phyloP scores from a whole-genome alignment of 2,797 vertebrate genomes.

The Lagocephalus sceleratus region DNA sequence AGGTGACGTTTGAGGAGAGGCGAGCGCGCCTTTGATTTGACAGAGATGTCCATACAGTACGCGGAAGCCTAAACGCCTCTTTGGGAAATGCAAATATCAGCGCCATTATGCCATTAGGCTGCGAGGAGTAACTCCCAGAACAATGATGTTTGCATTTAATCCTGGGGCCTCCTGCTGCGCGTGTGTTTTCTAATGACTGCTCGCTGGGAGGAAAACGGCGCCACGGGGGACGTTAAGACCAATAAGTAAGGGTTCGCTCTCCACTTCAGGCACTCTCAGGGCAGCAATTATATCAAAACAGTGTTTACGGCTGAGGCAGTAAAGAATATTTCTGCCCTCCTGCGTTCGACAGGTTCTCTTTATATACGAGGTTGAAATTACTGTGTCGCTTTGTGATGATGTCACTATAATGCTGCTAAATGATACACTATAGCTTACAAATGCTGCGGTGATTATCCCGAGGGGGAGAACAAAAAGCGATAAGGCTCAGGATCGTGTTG shows the following conservation, averaged over 20 bases:
- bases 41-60: background rate
- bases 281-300: conserved; percentile 66
- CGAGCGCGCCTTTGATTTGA: conserved; percentile 15
- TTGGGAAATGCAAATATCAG: conserved; percentile 17
- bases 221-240: conserved; percentile 41
- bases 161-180: conserved; percentile 46
- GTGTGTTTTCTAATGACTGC: conserved; percentile 48
- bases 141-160: conserved; percentile 55
- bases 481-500: conserved; percentile 16
- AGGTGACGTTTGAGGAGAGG: conserved; percentile 1
- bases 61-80: background rate
- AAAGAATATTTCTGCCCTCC: conserved; percentile 45
- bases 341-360: conserved; percentile 47
- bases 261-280: conserved; percentile 38
- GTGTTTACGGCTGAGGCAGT: conserved; percentile 45
- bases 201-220: conserved; percentile 42
- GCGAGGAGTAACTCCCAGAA: conserved; percentile 28
- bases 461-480: conserved; percentile 15
- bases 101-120: conserved; percentile 29
- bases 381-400: conserved; percentile 42
- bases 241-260: conserved; percentile 54
- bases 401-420: conserved; percentile 40
- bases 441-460: conserved; percentile 27
- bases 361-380: conserved; percentile 41
- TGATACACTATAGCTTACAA: conserved; percentile 48